Evolutionary conservation across 92 coral and sea anemone genomes (phyloP).

Genomic region (Phymanthus crucifer): DNA sequence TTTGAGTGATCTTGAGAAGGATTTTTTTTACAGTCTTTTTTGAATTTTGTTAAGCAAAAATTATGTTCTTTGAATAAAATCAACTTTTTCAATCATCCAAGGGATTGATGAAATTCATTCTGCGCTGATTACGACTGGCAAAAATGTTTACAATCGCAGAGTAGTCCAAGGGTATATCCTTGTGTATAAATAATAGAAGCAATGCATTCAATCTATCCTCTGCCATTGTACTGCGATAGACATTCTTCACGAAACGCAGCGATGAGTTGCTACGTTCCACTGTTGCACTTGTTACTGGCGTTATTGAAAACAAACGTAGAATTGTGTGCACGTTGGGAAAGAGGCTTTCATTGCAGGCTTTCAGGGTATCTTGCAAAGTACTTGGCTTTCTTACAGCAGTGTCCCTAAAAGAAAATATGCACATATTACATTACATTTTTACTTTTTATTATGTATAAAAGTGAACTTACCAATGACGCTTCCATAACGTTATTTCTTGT

Average conservation of each 20-base stretch:
- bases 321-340: constrained; percentile 16
- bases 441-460: neutral
- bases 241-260: constrained; percentile 43
- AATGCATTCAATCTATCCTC: constrained; percentile 29
- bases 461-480: constrained; percentile 11
- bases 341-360: constrained; percentile 17
- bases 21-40: neutral
- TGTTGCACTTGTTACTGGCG: constrained; percentile 27
- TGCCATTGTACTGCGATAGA: constrained; percentile 40
- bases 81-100: neutral
- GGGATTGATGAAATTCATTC: constrained; percentile 21
- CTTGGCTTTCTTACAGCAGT: neutral
- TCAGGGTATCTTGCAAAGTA: constrained; percentile 11
- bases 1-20: too few relatives aligned
- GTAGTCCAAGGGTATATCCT: constrained; percentile 40
- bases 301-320: neutral
- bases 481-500: constrained; percentile 21
- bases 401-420: constrained; percentile 20
- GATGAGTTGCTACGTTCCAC: constrained; percentile 44
- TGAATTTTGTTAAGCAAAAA: neutral
- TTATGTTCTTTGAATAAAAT: neutral
- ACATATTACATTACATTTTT: neutral
- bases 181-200: constrained; percentile 32
- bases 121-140: constrained; percentile 2
- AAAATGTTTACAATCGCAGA: constrained; percentile 16